A percentile compares a stretch with the other conserved stretches of the same genome.
phyloP scores from a whole-genome alignment of 35 echinoderm and acorn worm genomes.

The Apostichopus japonicus region DNA sequence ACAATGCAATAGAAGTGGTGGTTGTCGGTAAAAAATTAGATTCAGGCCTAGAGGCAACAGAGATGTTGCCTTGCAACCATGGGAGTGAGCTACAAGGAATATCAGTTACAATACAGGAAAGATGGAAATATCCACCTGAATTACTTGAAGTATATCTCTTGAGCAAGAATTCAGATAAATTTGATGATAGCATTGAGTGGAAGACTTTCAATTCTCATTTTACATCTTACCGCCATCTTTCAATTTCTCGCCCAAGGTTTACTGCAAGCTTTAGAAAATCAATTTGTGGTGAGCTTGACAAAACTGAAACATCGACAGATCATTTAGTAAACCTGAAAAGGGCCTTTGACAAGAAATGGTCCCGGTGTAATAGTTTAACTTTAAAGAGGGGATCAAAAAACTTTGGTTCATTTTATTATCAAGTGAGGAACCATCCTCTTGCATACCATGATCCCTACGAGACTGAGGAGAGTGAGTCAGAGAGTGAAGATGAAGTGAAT shows the following conservation, averaged over 20 bases:
- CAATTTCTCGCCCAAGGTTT: constrained; percentile 19
- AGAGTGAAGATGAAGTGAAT: constrained; percentile 69
- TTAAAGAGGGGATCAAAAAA: not conserved
- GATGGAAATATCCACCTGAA: not conserved
- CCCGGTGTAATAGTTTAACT: not conserved
- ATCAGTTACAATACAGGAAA: not conserved
- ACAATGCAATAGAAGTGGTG: not conserved
- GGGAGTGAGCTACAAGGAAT: not conserved
- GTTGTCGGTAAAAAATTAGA: not conserved
- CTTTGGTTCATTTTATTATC: constrained; percentile 12
- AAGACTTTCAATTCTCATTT: not conserved
- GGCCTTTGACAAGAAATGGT: constrained; percentile 41
- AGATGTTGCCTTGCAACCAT: not conserved
- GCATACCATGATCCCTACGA: constrained; percentile 12
- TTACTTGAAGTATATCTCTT: not conserved
- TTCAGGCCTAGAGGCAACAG: not conserved
- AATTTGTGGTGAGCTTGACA: too few species aligned
- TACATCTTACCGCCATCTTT: not conserved
- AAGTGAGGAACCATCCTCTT: constrained; percentile 21
- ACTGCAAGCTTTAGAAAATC: not conserved
- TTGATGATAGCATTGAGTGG: not conserved
- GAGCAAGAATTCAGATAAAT: not conserved
- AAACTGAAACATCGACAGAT: not conserved
- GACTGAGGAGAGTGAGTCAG: constrained; percentile 14
- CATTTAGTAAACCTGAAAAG: constrained; percentile 11